Conservation (phyloP, 1,140 invertebrate species). For the Plutomurus gul region DNA sequence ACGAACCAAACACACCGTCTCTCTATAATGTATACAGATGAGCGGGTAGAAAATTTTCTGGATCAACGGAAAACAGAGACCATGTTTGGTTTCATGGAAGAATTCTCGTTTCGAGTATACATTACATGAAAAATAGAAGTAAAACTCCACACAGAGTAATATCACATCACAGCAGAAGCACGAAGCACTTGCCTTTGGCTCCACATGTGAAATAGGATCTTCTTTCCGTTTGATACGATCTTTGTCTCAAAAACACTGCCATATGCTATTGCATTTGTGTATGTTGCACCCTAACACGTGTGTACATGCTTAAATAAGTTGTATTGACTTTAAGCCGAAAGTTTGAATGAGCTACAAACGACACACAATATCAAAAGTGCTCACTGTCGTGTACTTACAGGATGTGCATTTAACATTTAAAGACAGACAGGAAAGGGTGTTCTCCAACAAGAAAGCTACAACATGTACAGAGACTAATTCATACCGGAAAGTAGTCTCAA, state of each 20-base stretch:
- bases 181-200: neutral
- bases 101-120: neutral
- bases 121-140: no score
- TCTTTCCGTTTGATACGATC: neutral
- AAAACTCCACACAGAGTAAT: neutral
- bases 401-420: neutral
- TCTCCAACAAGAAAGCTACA: slow-evolving; percentile 1
- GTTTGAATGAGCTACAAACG: no score
- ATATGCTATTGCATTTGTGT: no score
- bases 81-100: neutral
- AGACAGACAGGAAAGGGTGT: slow-evolving; percentile 1
- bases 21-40: no score
- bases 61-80: neutral
- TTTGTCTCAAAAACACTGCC: neutral
- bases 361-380: no score
- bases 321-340: no score
- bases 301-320: no score
- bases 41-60: no score
- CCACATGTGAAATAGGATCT: neutral
- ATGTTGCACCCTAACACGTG: no score
- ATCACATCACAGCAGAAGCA: neutral
- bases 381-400: neutral
- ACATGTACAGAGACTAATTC: neutral
- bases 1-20: neutral
- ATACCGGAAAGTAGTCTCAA: neutral